A percentile compares a stretch with the other conserved stretches of the same genome.
Conservation (phyloP, 2,888 invertebrate genomes). For the Dasysyrphus albostriatus region DNA sequence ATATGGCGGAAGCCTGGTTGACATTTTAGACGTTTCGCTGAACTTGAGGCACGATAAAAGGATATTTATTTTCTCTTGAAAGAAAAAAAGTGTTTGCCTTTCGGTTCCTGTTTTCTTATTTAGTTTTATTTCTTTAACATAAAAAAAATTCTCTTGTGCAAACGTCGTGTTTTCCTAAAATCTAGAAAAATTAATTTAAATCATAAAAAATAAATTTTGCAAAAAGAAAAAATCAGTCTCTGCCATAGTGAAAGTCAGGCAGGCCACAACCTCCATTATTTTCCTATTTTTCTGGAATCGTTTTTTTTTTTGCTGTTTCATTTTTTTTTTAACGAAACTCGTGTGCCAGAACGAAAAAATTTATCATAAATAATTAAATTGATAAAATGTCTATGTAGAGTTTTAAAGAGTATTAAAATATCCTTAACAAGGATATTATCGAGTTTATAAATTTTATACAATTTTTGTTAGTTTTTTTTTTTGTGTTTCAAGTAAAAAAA, state of each 20-base stretch:
- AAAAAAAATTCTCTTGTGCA: not conserved
- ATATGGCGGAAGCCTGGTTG: constrained; percentile 60
- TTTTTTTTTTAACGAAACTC: constrained; percentile 23
- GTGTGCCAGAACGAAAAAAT: constrained; percentile 25
- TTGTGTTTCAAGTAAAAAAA: not conserved
- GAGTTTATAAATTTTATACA: constrained; percentile 4
- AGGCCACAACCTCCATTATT: constrained; percentile 68
- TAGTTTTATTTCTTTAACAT: constrained; percentile 55
- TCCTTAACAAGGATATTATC: constrained; percentile 38
- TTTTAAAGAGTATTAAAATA: constrained; percentile 36
- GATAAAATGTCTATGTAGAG: constrained; percentile 46
- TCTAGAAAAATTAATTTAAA: not conserved
- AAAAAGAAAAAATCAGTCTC: constrained; percentile 18
- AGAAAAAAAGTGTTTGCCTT: constrained; percentile 62
- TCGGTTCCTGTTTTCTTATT: constrained; percentile 73
- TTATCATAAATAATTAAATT: constrained; percentile 15
- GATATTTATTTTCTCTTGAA: constrained; percentile 54
- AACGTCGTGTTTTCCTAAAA: not conserved
- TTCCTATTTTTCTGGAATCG: constrained; percentile 19
- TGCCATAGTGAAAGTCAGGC: constrained; percentile 53
- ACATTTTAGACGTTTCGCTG: constrained; percentile 75
- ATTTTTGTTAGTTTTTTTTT: constrained; percentile 9
- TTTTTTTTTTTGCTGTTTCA: not conserved
- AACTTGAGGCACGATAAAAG: constrained; percentile 69
- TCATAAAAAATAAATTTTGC: not conserved